phyloP scores from a whole-genome alignment of 1,140 invertebrate species.

The Drosophila tani region DNA sequence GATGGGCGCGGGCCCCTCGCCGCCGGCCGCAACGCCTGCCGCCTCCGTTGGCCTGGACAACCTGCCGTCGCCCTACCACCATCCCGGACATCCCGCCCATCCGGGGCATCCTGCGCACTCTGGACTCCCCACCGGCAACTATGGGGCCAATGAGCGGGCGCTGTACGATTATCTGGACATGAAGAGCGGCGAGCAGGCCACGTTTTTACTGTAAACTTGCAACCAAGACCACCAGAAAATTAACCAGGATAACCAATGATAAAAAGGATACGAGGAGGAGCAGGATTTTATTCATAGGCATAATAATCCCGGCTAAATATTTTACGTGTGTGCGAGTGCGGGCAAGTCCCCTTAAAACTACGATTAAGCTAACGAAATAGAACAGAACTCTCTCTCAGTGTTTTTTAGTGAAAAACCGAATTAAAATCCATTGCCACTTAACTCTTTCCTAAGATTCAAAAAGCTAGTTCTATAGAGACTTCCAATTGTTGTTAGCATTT shows the following conservation, averaged over 20 bases:
- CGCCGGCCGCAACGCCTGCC: slow-evolving; percentile 66
- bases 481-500: slow-evolving; percentile 56
- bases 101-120: slow-evolving; percentile 26
- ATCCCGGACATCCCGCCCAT: slow-evolving; percentile 34
- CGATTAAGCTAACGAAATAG: slow-evolving; percentile 10
- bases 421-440: slow-evolving; percentile 1
- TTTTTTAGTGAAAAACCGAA: slow-evolving; percentile 17
- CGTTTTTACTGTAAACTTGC: slow-evolving; percentile 75
- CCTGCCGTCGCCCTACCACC: slow-evolving; percentile 46
- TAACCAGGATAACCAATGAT: slow-evolving; percentile 25
- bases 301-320: slow-evolving; percentile 32
- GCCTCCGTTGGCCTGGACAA: slow-evolving; percentile 55
- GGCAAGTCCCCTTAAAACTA: slow-evolving; percentile 16
- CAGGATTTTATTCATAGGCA: slow-evolving; percentile 69
- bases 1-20: slow-evolving; percentile 68
- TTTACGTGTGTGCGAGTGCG: slow-evolving; percentile 16
- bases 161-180: slow-evolving; percentile 75
- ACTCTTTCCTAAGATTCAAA: slow-evolving; percentile 32
- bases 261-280: slow-evolving; percentile 2
- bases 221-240: slow-evolving; percentile 77
- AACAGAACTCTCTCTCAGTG: slow-evolving; percentile 34
- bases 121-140: slow-evolving; percentile 35
- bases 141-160: slow-evolving; percentile 57
- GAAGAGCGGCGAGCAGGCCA: slow-evolving; percentile 72
- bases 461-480: slow-evolving; percentile 28